A percentile compares a stretch with the other conserved stretches of the same genome.
Conservation (phyloP, 2,888 invertebrate genomes). For the Tachina grossa region DNA sequence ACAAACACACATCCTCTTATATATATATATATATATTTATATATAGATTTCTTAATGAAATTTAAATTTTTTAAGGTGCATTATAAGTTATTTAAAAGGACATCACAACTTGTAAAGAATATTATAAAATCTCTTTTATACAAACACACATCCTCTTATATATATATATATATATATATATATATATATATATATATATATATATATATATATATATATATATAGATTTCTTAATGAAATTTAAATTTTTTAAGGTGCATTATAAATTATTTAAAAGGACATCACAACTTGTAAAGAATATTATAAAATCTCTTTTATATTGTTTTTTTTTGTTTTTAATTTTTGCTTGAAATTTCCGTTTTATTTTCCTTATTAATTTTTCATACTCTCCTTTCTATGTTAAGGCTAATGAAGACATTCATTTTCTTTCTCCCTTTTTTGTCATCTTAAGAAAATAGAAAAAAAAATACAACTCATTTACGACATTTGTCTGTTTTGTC, state of each 20-base stretch:
- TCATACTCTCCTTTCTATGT: not conserved
- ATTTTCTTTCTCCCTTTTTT: conserved; percentile 15
- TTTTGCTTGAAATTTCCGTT: conserved; percentile 19
- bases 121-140: not conserved
- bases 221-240: not conserved
- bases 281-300: not conserved
- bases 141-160: too few species aligned
- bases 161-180: too few species aligned
- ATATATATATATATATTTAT: too few species aligned
- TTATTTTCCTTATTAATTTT: not conserved
- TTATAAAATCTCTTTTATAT: not conserved
- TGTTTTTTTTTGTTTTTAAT: too few species aligned
- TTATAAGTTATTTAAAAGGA: not conserved
- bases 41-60: not conserved
- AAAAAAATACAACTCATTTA: conserved; percentile 25
- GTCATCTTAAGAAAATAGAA: conserved; percentile 20
- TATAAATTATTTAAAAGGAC: not conserved
- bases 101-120: not conserved
- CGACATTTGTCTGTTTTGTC: not conserved
- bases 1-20: too few species aligned
- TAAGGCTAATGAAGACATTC: conserved; percentile 54
- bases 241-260: not conserved
- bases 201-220: too few species aligned
- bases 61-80: not conserved
- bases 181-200: too few species aligned